Percentiles rank a stretch among this genome's conserved stretches.
Conservation (phyloP, 2,888 invertebrate species). For the Loripinus fragilis region DNA sequence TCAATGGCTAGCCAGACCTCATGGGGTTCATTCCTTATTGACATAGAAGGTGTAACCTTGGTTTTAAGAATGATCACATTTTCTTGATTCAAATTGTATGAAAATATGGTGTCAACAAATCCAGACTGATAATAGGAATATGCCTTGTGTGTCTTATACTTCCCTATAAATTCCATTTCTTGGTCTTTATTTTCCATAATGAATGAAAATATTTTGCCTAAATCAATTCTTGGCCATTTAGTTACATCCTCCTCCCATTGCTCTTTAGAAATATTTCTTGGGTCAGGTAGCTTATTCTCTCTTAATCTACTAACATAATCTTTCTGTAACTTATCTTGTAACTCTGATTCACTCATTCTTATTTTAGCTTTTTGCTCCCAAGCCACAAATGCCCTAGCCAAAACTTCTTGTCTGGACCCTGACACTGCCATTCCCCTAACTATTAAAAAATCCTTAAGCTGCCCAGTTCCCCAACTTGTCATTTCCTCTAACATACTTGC, state of each 20-base stretch:
- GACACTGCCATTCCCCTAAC: background rate
- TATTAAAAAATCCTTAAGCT: conserved; percentile 8
- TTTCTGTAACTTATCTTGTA: background rate
- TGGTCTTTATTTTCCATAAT: background rate
- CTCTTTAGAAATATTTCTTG: background rate
- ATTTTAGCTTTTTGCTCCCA: background rate
- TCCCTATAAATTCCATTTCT: background rate
- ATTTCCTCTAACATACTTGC: conserved; percentile 8
- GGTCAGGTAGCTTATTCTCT: background rate
- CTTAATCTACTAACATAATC: background rate
- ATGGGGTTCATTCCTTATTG: background rate
- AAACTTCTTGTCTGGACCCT: conserved; percentile 1
- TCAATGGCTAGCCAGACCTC: background rate
- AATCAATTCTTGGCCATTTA: background rate
- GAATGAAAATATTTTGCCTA: background rate
- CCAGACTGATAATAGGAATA: background rate
- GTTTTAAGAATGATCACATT: background rate
- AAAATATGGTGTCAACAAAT: background rate
- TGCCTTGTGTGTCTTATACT: conserved; percentile 4
- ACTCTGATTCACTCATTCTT: background rate
- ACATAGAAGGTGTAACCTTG: background rate
- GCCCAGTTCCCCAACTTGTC: conserved; percentile 6
- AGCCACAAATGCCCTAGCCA: background rate
- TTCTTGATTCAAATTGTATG: background rate
- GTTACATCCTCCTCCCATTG: background rate